Conservation (phyloP, 2,888 invertebrate species). For the Selenia dentaria region DNA sequence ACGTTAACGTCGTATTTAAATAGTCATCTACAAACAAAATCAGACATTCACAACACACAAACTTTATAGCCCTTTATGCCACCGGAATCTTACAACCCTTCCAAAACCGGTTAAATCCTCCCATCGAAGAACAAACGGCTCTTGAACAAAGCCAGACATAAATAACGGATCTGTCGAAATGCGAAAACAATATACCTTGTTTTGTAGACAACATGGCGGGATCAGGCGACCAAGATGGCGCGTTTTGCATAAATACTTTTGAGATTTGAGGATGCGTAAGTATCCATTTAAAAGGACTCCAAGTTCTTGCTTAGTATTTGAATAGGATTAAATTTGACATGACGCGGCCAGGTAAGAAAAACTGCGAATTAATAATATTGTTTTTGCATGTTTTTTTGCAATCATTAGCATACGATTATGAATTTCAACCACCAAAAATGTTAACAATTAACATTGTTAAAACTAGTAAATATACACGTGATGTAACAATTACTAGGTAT, state of each 20-base stretch:
- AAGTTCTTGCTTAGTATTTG: no score
- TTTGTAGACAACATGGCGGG: conserved; percentile 57
- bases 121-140: conserved; percentile 44
- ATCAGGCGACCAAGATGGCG: conserved; percentile 56
- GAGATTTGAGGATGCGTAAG: neutral
- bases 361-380: no score
- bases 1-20: no score
- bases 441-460: no score
- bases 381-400: no score
- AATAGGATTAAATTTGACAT: no score
- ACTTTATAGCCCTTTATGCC: conserved; percentile 10
- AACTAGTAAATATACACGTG: no score
- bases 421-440: no score
- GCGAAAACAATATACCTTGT: conserved; percentile 71
- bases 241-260: conserved; percentile 50
- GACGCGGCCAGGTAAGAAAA: no score
- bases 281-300: no score
- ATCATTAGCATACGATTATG: no score
- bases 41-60: conserved; percentile 10
- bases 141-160: conserved; percentile 65
- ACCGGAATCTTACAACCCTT: conserved; percentile 8
- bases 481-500: no score
- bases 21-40: neutral
- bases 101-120: conserved; percentile 38
- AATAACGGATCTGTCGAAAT: conserved; percentile 77